These are phyloP conservation scores for Eremophila alpestris DNA, from an alignment of 2,797 vertebrate species.

Conservation along the genomic window DNA sequence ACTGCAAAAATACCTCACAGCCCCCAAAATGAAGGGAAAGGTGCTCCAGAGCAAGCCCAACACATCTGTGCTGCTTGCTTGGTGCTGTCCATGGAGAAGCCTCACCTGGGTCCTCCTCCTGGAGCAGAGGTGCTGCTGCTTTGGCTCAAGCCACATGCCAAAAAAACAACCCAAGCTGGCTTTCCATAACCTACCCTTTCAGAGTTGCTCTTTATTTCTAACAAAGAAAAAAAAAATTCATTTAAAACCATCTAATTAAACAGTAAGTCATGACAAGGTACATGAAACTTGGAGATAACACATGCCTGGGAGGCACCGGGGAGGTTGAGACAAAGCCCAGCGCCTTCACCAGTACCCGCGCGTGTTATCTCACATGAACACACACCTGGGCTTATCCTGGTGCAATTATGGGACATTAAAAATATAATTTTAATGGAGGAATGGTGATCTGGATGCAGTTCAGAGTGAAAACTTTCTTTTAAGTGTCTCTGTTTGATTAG, in stretches of 20 bases:
- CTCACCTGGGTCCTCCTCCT: not conserved
- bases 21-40: not conserved
- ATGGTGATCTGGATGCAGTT: conserved; percentile 64
- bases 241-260: conserved; percentile 67
- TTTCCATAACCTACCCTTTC: conserved; percentile 5
- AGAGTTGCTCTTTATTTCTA: conserved; percentile 10
- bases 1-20: not conserved
- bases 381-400: conserved; percentile 62
- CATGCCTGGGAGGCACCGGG: conserved; percentile 36
- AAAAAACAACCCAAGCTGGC: not conserved
- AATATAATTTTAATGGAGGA: conserved; percentile 52
- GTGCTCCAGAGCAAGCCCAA: not conserved
- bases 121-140: not conserved
- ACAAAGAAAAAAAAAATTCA: conserved; percentile 27
- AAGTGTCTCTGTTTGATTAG: conserved; percentile 21
- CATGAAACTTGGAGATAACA: conserved; percentile 66
- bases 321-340: conserved; percentile 66
- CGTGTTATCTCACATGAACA: conserved; percentile 58
- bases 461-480: conserved; percentile 65
- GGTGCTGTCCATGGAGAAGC: fast-evolving
- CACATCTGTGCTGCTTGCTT: fast-evolving
- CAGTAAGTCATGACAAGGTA: conserved; percentile 67
- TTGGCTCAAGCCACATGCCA: not conserved
- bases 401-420: conserved; percentile 69
- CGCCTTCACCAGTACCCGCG: conserved; percentile 1